Evolutionary conservation across 2,797 vertebrate genomes (phyloP), one percentile per base, ranked within the genome.

Genomic region (Monodelphis domestica): DNA sequence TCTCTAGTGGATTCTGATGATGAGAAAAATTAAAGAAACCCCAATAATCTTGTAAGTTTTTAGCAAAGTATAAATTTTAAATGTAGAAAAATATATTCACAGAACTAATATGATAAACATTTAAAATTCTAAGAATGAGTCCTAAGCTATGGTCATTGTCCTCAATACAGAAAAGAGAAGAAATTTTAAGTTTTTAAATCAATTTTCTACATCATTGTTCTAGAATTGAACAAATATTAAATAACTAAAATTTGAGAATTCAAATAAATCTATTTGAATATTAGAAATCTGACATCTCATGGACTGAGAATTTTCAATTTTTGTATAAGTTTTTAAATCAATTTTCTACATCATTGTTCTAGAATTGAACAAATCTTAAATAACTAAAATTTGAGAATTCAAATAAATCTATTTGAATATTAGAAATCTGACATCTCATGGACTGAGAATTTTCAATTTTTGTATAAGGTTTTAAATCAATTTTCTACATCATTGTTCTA

Each of bases 61-160:
- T 94, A 92, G 45, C 14, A 90, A 90, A 92, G 70, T 87, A 78
- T 53, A 91, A 95, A 94, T n/a, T 28, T 94, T 88, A 91, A 51
- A 93, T 93, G 90, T 90, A 28, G 93, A 91, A 95, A 1, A 88
- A 51, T 59, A 55, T 17, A 45, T 12, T 91, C 92, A 90, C 92
- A 91, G 38, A 92, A 4, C 4, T 45, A 12, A 89, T 50, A 28
- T 78, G n/a, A 45, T 12, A 84, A 84, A 45, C 21, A 14, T 84
- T 78, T 84, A 84, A 24, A 78, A 84, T 28, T 28, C 38, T 84
- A 26, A 38, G 21, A 78, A 24, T 84, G 9, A 24, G 38, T 11
- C 38, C 38, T 53, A 33, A 88, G 88, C 26, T 87, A 5, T 87
- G 28, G 91, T 90, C 51, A 90, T 52, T 87, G 50, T 93, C 91